Conservation (phyloP, 2,888 invertebrate genomes). For the Lithophane semibrunnea region DNA sequence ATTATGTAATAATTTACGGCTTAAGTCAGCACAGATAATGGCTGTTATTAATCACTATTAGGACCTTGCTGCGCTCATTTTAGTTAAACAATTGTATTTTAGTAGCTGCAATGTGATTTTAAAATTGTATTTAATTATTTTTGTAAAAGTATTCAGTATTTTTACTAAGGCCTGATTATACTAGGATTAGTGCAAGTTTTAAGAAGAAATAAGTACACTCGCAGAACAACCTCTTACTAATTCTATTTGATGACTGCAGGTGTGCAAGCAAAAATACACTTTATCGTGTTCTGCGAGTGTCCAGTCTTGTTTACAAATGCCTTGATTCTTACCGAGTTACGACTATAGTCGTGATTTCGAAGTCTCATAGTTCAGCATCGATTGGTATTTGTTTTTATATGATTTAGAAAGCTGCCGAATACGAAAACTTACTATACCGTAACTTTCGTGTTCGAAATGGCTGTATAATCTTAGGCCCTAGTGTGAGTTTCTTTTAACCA, state of each 20-base stretch:
- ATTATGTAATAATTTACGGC: not conserved
- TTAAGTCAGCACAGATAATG: not conserved
- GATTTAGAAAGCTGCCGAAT: conserved; percentile 4
- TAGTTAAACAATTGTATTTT: conserved; percentile 16
- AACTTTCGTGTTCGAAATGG: not conserved
- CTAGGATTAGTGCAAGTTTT: not conserved
- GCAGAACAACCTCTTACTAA: not conserved
- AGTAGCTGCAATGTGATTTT: conserved; percentile 39
- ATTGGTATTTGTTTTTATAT: conserved; percentile 8
- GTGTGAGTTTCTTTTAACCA: too few species aligned
- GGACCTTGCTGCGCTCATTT: conserved; percentile 27
- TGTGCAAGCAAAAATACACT: conserved; percentile 6
- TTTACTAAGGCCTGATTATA: conserved; percentile 16
- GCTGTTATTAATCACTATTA: not conserved
- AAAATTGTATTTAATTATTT: conserved; percentile 13
- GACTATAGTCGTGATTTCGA: not conserved
- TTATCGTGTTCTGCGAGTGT: not conserved
- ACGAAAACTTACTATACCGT: not conserved
- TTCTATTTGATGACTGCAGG: conserved; percentile 7
- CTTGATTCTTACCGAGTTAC: not conserved
- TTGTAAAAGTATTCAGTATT: conserved; percentile 11
- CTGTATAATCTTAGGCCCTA: not conserved
- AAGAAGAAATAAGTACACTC: not conserved
- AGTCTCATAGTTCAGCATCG: conserved; percentile 2
- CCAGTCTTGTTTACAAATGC: not conserved